These are phyloP conservation scores for Catagonus wagneri DNA, from an alignment of 2,113 vertebrate species.

Conservation along the genomic window DNA sequence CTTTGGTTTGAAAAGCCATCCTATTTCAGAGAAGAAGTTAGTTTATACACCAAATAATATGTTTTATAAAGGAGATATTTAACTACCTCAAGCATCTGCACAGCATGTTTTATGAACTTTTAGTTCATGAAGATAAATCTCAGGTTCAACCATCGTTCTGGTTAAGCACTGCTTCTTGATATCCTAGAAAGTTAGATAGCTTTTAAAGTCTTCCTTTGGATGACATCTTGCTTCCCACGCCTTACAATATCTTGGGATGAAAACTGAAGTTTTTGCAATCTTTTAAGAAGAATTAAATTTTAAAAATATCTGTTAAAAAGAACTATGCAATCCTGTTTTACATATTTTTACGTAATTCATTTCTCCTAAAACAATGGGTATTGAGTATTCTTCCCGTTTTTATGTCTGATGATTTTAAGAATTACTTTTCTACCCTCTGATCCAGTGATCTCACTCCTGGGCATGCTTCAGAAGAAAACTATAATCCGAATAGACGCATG, in stretches of 20 bases:
- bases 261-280: background rate
- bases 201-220: background rate
- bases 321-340: background rate
- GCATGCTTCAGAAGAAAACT: too few relatives aligned
- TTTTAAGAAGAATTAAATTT: conserved; percentile 30
- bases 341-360: conserved; percentile 33
- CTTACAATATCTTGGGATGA: background rate
- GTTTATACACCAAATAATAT: background rate
- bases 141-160: background rate
- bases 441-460: too few relatives aligned
- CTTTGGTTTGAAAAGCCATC: background rate
- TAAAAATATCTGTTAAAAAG: background rate
- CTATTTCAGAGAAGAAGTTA: background rate
- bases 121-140: background rate
- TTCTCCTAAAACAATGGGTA: background rate
- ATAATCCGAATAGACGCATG: too few relatives aligned
- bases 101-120: background rate
- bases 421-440: conserved; percentile 1
- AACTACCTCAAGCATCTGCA: background rate
- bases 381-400: conserved; percentile 11
- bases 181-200: background rate
- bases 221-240: conserved; percentile 9
- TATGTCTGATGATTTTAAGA: conserved; percentile 33
- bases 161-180: background rate
- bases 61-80: background rate